Base-by-base conservation (phyloP, 1,140 invertebrate genomes). In the Eumaeus atala region DNA sequence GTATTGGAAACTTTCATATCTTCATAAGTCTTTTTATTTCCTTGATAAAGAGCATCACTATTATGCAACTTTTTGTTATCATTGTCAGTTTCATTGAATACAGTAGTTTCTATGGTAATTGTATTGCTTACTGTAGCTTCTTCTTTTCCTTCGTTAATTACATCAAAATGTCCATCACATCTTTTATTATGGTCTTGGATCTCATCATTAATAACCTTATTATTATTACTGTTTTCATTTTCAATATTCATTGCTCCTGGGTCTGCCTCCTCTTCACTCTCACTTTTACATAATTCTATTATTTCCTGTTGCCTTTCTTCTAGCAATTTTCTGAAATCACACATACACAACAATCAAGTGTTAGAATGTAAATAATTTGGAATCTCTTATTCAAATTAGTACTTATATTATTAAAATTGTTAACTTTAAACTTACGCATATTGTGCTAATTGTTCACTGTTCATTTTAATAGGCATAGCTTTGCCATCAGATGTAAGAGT, bases 241-340 rank as follows among this genome's bases (percentile, higher is more conserved):
- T 58, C 38, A 34, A 50, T 12, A 47, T 36, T 17, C 44, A 59
- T 47, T 33, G 38, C 53, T 36, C 59, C 37, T 77, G 70, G n/a
- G 12, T 44, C 28, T 12, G 40, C 9, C 58, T 91, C 90, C 77
- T 75, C 76, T 33, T 84, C 78, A 49, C 67, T 63, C 9, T 91
- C 90, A 73, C 90, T 91, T 72, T 90, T 90, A 64, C 89, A 92
- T 61, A 91, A 82, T 62, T 89, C 83, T 65, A 90, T 86, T 48
- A 90, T 88, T 77, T 89, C 87, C 68, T 90, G 91, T 69, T 91
- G 88, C 59, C 88, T 82, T 70, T 90, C 75, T 70, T 90, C 84
- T 52, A 91, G 63, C 58, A 85, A 70, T 71, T 84, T 77, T 6
- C 90, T 90, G 52, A 49, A 87, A 87, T 54, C 7, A 48, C 12